phyloP scores from a whole-genome alignment of 2,888 invertebrate genomes.

The Agrochola circellaris region DNA sequence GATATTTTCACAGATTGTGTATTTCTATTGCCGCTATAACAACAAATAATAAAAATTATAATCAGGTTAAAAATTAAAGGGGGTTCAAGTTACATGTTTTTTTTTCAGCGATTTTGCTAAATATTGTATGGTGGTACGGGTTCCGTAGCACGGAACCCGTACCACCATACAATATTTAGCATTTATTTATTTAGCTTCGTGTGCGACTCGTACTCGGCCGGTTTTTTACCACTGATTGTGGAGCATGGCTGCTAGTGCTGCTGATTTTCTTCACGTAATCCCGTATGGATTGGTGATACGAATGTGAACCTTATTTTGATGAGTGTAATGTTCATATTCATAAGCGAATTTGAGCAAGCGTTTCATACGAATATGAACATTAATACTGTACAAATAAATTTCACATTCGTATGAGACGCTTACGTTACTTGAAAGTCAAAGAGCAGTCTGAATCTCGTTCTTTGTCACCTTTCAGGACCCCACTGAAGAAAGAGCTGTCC shows the following conservation, averaged over 20 bases:
- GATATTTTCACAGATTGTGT: too few relatives aligned
- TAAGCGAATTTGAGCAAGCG: background rate
- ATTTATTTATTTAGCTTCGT: too few relatives aligned
- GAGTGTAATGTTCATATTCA: background rate
- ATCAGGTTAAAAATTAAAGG: too few relatives aligned
- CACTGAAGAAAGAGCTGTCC: background rate
- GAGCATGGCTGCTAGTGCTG: background rate
- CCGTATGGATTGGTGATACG: background rate
- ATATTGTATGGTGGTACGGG: too few relatives aligned
- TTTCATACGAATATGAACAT: background rate
- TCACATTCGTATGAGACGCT: background rate
- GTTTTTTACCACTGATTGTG: background rate
- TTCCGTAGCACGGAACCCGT: too few relatives aligned
- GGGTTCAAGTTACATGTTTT: too few relatives aligned
- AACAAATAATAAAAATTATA: too few relatives aligned
- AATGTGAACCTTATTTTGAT: background rate
- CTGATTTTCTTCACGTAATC: background rate
- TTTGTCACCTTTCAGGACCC: background rate
- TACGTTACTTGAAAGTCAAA: background rate
- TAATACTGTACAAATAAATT: accelerated
- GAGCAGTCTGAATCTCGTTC: background rate
- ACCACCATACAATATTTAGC: too few relatives aligned
- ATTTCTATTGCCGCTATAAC: too few relatives aligned
- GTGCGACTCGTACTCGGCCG: too few relatives aligned
- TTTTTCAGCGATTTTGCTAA: too few relatives aligned